Base-by-base conservation (phyloP, 2,888 invertebrate genomes). In the Tyria jacobaeae region DNA sequence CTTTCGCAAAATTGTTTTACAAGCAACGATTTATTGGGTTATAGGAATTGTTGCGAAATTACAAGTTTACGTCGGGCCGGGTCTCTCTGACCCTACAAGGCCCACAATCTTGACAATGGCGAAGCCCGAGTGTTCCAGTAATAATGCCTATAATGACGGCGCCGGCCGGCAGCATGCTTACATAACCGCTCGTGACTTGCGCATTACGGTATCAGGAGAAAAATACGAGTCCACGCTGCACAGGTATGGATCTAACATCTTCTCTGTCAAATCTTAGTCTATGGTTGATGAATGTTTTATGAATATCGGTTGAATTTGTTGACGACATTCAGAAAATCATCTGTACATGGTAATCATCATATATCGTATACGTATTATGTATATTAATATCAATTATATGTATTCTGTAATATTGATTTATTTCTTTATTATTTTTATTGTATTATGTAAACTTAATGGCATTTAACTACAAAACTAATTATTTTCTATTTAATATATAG, bases 21-120 rank as follows among this genome's bases (percentile, higher is more conserved):
- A 87, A 89, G 86, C 83, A 83, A 81, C 84, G 86, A 90, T 90
- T 91, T 91, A 90, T 91, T 86, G 89, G 89, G 88, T 88, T 89
- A 90, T 89, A 89, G 87, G 89, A 87, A 89, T 87, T 76, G 79
- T 82, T 85, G 90, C 88, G 83, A 93, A 93, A 93, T 93, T 92
- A 91, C 89, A 86, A 88, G 88, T 86, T 89, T 87, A 86, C 87
- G 81, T 84, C 81, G 78, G 71, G 60, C 65, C 50, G 82, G 88
- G 85, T 85, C 86, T 78, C 73, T 76, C 90, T 92, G 93, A 93
- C 92, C 93, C 92, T 90, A 88, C 91, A 93, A 94, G 92, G 92
- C 92, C 93, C 90, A 88, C 92, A 93, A 94, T 93, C 93, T 94
- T 92, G 92, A 92, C 94, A 93, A 92, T 92, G 92, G 91, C 88